Conservation (phyloP, 1,140 invertebrate species). For the Caenorhabditis elegans region DNA sequence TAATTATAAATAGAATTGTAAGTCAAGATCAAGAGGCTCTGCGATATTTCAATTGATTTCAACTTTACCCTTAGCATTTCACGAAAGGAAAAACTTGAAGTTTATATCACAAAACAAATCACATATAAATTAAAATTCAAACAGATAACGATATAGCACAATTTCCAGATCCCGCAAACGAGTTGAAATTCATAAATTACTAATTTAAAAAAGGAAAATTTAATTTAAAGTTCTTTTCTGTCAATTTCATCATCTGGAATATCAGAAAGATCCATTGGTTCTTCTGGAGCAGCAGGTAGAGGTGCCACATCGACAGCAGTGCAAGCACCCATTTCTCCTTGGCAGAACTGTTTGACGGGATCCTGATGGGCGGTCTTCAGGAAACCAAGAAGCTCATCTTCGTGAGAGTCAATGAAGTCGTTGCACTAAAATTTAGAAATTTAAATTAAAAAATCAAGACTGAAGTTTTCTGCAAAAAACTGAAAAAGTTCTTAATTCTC, state of each 20-base stretch:
- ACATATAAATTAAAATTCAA: no score
- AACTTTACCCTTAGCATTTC: no score
- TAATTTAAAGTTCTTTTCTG: no score
- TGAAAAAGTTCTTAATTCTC: no score
- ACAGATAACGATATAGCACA: no score
- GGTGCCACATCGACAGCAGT: conserved; percentile 38
- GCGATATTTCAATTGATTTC: no score
- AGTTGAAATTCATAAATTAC: not conserved
- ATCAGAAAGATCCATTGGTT: not conserved
- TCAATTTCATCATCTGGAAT: conserved; percentile 13
- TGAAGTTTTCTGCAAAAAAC: no score
- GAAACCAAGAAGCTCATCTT: conserved; percentile 57
- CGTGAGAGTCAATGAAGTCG: conserved; percentile 57
- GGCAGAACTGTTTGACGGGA: conserved; percentile 43
- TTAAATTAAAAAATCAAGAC: no score
- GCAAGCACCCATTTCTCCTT: conserved; percentile 16
- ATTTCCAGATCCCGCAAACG: no score
- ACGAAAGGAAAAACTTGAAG: no score
- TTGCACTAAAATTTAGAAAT: conserved; percentile 69
- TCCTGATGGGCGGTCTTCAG: conserved; percentile 43
- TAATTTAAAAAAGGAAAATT: not conserved
- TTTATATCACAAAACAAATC: no score
- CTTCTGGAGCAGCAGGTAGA: conserved; percentile 31
- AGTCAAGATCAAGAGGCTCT: no score
- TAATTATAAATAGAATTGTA: not conserved